phyloP scores from a whole-genome alignment of 2,888 invertebrate genomes.

The Rambutsinella grinnellia region DNA sequence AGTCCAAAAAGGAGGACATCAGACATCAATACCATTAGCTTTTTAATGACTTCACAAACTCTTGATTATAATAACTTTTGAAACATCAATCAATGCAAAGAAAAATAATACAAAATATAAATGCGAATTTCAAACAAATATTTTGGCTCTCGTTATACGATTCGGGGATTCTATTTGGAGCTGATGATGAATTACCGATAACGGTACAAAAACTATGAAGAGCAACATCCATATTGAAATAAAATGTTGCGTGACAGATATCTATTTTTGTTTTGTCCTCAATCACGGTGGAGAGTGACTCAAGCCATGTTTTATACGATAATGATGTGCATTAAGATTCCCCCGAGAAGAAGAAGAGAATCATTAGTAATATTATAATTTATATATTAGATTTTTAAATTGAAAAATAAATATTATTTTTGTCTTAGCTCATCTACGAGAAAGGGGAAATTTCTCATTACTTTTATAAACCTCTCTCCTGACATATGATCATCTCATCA shows the following conservation, averaged over 20 bases:
- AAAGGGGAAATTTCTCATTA: neutral
- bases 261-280: slow-evolving; percentile 32
- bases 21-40: no score
- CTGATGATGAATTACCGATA: neutral
- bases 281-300: no score
- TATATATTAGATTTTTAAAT: slow-evolving; percentile 40
- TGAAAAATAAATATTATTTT: slow-evolving; percentile 32
- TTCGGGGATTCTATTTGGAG: slow-evolving; percentile 4
- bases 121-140: no score
- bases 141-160: no score
- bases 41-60: no score
- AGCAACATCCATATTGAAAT: neutral
- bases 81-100: no score
- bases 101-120: no score
- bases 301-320: no score
- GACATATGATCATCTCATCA: slow-evolving; percentile 9
- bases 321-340: no score
- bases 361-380: slow-evolving; percentile 11
- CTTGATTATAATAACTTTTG: no score
- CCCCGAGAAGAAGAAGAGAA: no score
- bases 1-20: no score
- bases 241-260: slow-evolving; percentile 41
- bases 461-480: slow-evolving; percentile 14
- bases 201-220: slow-evolving; percentile 1
- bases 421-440: neutral